A percentile compares a stretch with the other conserved stretches of the same genome.
phyloP scores from a whole-genome alignment of 2,888 invertebrate genomes.

The Netelia fuscicornis region DNA sequence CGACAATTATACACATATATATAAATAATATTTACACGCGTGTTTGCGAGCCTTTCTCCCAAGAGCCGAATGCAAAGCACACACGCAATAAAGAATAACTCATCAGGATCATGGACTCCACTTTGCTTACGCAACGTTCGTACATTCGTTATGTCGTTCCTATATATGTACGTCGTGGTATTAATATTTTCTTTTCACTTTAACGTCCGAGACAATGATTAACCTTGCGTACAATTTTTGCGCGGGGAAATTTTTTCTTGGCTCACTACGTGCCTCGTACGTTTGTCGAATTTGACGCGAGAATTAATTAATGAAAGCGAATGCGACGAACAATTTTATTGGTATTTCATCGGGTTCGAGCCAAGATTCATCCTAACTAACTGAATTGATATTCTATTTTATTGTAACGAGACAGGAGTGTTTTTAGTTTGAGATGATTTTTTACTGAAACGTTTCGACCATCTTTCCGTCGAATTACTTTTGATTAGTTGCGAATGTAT shows the following conservation, averaged over 20 bases:
- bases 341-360: too few relatives aligned
- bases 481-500: too few relatives aligned
- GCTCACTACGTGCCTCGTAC: not conserved
- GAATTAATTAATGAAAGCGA: not conserved
- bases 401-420: too few relatives aligned
- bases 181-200: conserved; percentile 39
- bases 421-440: too few relatives aligned
- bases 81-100: conserved; percentile 50
- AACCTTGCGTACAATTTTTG: conserved; percentile 18
- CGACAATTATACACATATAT: conserved; percentile 26
- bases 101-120: conserved; percentile 56
- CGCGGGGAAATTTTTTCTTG: conserved; percentile 1
- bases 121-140: conserved; percentile 46
- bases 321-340: too few relatives aligned
- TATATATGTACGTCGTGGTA: not conserved
- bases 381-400: too few relatives aligned
- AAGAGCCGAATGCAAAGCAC: conserved; percentile 63
- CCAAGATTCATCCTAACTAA: too few relatives aligned
- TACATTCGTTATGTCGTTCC: not conserved
- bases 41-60: conserved; percentile 60
- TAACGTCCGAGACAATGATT: conserved; percentile 7
- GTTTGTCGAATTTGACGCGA: not conserved
- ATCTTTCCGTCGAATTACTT: too few relatives aligned
- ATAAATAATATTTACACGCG: not conserved
- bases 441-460: too few relatives aligned